These are phyloP conservation scores for Agrypnus murinus DNA, from an alignment of 2,888 invertebrate species.

Conservation along the genomic window DNA sequence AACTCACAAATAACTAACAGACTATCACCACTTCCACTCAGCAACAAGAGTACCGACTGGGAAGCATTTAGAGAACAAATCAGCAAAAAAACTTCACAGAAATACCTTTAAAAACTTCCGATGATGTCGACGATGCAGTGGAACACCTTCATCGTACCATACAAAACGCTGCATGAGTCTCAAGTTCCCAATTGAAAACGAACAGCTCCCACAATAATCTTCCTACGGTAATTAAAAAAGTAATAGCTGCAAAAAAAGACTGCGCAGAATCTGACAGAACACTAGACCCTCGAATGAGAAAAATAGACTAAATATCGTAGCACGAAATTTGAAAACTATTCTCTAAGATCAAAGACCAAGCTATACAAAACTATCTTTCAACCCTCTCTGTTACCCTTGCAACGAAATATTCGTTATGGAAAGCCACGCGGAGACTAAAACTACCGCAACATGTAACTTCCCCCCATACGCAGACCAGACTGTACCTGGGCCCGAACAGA, in stretches of 20 bases:
- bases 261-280: not conserved
- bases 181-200: not conserved
- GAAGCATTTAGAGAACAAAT: not conserved
- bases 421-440: conserved; percentile 13
- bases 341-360: not conserved
- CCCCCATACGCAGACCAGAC: conserved; percentile 18
- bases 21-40: not conserved
- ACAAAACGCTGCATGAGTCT: no score
- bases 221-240: not conserved
- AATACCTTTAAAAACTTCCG: not conserved
- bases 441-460: conserved; percentile 9
- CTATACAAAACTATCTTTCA: not conserved
- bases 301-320: not conserved
- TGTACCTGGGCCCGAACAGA: conserved; percentile 12
- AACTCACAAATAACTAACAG: not conserved
- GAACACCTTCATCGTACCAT: no score
- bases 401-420: conserved; percentile 19
- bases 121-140: no score
- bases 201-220: not conserved
- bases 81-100: not conserved
- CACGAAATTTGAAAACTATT: not conserved
- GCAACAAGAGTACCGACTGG: not conserved
- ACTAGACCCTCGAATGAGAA: not conserved
- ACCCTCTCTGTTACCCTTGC: no score
- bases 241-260: no score